Evolutionary conservation across 1,140 invertebrate species (phyloP).

Genomic region (Eumaeus atala): DNA sequence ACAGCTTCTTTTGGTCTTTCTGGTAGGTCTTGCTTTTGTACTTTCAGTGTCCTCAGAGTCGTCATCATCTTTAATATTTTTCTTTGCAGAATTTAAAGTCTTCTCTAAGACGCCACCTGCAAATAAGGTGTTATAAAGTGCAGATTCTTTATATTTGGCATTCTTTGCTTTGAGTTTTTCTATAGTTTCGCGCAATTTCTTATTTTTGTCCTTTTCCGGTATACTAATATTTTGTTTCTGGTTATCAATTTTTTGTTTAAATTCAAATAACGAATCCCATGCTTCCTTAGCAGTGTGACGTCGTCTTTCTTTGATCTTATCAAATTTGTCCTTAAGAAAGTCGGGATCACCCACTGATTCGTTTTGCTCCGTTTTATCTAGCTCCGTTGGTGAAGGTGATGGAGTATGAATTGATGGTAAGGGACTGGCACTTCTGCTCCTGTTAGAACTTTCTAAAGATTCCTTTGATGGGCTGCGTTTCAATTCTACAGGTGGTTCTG

Average conservation of each 20-base stretch:
- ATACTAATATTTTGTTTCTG: slow-evolving; percentile 49
- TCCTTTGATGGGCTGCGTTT: slow-evolving; percentile 43
- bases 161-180: slow-evolving; percentile 80
- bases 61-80: slow-evolving; percentile 40
- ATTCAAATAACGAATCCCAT: slow-evolving; percentile 56
- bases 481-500: slow-evolving; percentile 32
- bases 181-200: slow-evolving; percentile 76
- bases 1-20: slow-evolving; percentile 49
- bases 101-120: slow-evolving; percentile 31
- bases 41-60: slow-evolving; percentile 35
- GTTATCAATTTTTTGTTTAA: slow-evolving; percentile 57
- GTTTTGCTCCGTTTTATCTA: slow-evolving; percentile 29
- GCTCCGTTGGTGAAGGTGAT: slow-evolving; percentile 44
- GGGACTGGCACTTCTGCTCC: slow-evolving; percentile 64
- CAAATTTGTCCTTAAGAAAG: slow-evolving; percentile 75
- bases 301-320: slow-evolving; percentile 79
- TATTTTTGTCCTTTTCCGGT: slow-evolving; percentile 75
- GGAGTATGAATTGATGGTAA: slow-evolving; percentile 60
- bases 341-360: slow-evolving; percentile 46
- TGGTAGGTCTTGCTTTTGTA: slow-evolving; percentile 43
- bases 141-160: slow-evolving; percentile 72
- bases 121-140: slow-evolving; percentile 54
- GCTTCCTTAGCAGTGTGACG: slow-evolving; percentile 72
- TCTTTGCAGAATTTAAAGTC: slow-evolving; percentile 33
- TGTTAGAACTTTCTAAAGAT: slow-evolving; percentile 60